These are phyloP conservation scores for Zosterops hypoxanthus DNA, from an alignment of 2,113 vertebrate genomes.

Conservation along the genomic window DNA sequence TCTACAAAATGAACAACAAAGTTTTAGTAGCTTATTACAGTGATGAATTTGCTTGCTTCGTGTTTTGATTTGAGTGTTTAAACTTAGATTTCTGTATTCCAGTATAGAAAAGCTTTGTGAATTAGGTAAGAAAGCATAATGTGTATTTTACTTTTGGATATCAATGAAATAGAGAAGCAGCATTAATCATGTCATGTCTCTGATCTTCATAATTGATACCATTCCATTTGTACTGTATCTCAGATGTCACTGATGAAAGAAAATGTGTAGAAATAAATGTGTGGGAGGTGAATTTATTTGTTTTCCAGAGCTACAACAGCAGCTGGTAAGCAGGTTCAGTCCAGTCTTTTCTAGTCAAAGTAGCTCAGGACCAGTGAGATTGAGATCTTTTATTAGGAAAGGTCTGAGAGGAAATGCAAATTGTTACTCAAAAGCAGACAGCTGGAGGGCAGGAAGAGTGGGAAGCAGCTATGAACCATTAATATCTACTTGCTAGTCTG, in stretches of 20 bases:
- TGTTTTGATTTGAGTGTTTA: not conserved
- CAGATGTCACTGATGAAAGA: not conserved
- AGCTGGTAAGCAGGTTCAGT: conserved; percentile 15
- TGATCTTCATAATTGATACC: conserved; percentile 22
- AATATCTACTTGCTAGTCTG: not conserved
- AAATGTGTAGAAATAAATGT: not conserved
- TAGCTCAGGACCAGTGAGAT: not conserved
- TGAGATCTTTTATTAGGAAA: not conserved
- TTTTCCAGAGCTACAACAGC: not conserved
- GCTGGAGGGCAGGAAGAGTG: conserved; percentile 30
- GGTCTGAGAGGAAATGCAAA: not conserved
- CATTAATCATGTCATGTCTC: not conserved
- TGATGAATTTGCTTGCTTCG: not conserved
- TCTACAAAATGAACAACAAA: not conserved
- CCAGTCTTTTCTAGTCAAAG: not conserved
- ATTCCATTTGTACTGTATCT: not conserved
- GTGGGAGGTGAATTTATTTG: conserved; percentile 3
- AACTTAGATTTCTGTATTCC: not conserved
- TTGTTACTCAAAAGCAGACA: conserved; percentile 18
- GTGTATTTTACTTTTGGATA: not conserved
- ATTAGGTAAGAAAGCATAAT: not conserved
- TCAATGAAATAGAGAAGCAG: not conserved
- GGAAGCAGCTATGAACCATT: not conserved
- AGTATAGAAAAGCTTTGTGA: not conserved
- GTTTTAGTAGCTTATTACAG: not conserved